Base-by-base conservation (phyloP, 2,797 vertebrate species). In the Rhynchotus rufescens region DNA sequence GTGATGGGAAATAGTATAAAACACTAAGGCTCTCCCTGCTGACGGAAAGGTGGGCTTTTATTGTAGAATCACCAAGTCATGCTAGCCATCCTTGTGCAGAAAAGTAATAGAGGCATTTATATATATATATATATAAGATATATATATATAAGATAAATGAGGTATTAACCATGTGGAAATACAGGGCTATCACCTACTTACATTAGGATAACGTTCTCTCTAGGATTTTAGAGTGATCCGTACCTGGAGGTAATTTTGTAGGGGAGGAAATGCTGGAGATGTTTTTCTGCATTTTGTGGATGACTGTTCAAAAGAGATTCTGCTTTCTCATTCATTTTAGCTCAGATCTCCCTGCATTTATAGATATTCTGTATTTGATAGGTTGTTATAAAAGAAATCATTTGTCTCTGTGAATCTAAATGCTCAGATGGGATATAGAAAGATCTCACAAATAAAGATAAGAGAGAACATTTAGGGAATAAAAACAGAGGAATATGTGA, bases 371-470 rank as follows among this genome's bases (percentile, higher is more conserved):
- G 26, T 2, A 1, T 78, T 51, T 80, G 49, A 45, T 13, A 75
- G 7, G 28, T 77, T 77, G n/a, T 62, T 93, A 68, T 49, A 86
- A 16, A 34, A 23, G 40, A 68, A 86, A 80, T 15, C 19, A 75
- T 85, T 56, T 69, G 73, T 82, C 38, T 71, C 72, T 89, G 76
- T 92, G 69, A 66, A 32, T 49, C 69, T 72, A 83, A 92, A 89
- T 64, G 51, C 28, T 23, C 25, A 59, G 76, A 51, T 62, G 45
- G 80, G 23, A 69, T 25, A 54, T 92, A 62, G 68, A 73, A 80
- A 66, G 14, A 56, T 62, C 72, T 80, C 85, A 45, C n/a, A 73
- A 82, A 40, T 8, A 65, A 47, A 78, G 38, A 36, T 77, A 87
- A 83, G 40, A 64, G 20, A 44, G 49, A 86, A 60, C 19, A 16